A percentile compares a stretch with the other conserved stretches of the same genome.
Evolutionary conservation across 2,888 invertebrate genomes (phyloP).

Genomic region (Drosophila leonis): DNA sequence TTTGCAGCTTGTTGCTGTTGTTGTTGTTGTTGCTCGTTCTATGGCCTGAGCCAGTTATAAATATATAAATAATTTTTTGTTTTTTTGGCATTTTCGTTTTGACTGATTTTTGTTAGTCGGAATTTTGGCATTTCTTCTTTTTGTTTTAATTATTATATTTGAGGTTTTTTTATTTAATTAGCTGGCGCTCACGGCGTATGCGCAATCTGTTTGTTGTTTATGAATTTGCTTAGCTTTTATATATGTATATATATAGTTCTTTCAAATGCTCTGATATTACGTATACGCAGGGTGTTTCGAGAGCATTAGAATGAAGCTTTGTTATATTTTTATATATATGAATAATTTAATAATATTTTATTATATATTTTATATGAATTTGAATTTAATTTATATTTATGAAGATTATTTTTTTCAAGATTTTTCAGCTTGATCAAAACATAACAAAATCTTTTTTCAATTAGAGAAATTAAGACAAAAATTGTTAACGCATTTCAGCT

Average conservation of each 20-base stretch:
- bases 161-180: constrained; percentile 54
- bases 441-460: background rate
- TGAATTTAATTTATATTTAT: background rate
- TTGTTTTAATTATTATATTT: constrained; percentile 13
- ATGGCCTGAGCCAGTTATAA: constrained; percentile 25
- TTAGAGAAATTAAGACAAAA: constrained; percentile 6
- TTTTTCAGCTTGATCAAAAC: background rate
- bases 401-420: background rate
- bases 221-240: background rate
- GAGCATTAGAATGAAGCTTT: background rate
- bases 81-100: constrained; percentile 20
- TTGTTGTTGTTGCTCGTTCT: constrained; percentile 52
- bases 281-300: background rate
- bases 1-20: constrained; percentile 34
- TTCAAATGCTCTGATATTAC: background rate
- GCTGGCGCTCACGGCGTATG: constrained; percentile 57
- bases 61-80: constrained; percentile 23
- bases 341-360: background rate
- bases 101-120: constrained; percentile 7
- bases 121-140: constrained; percentile 29
- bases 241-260: background rate
- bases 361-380: background rate
- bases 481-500: constrained; percentile 10
- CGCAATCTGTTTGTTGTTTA: constrained; percentile 33
- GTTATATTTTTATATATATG: background rate